Evolutionary conservation across 2,113 vertebrate genomes (phyloP), one percentile per base, ranked within the genome.

Genomic region (Daubentonia madagascariensis): DNA sequence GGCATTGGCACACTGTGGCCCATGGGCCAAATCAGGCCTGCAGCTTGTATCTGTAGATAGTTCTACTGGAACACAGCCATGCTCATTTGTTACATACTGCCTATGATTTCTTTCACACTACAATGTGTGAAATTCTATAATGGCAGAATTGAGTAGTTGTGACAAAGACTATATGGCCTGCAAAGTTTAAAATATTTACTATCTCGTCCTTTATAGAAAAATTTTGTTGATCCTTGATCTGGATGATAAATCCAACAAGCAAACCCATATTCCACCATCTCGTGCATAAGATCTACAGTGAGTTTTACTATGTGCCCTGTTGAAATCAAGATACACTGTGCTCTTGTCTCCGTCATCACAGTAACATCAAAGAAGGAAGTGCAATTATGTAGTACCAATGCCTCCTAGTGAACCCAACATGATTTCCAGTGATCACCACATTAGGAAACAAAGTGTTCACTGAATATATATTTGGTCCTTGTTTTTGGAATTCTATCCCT

Each of bases 61-160:
- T 76, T 96, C 94, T 95, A 92, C 67, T 98, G 91, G 35, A 93
- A 92, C 45, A 83, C 45, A 89, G 30, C 14, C 30, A 75, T 3
- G 32, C 7, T 63, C 37, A 23, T 43, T n/a, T 54, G n/a, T 59
- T 96, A 48, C 25, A 10, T 63, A 40, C 45, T 61, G 32, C 48
- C 32, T 96, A 12, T 67, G 57, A 52, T 40, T 87, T 13, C 61
- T 91, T 86, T 96, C 57, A 88, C 2, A 43, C 10, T 35, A 28
- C 30, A 72, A 3, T 4, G 37, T 65, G 35, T 75, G 43, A 63
- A 75, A 40, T 48, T 80, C 35, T 52, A 5, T 50, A 78, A 80
- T n/a, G 43, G 28, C 23, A 61, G 80, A 90, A 57, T 37, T 79
- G 75, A 90, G 22, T 54, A 54, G 43, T 67, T 80, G 17, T 43